A percentile compares a stretch with the other conserved stretches of the same genome.
phyloP scores from a whole-genome alignment of 1,140 invertebrate genomes.

The Bombus pyrosoma region DNA sequence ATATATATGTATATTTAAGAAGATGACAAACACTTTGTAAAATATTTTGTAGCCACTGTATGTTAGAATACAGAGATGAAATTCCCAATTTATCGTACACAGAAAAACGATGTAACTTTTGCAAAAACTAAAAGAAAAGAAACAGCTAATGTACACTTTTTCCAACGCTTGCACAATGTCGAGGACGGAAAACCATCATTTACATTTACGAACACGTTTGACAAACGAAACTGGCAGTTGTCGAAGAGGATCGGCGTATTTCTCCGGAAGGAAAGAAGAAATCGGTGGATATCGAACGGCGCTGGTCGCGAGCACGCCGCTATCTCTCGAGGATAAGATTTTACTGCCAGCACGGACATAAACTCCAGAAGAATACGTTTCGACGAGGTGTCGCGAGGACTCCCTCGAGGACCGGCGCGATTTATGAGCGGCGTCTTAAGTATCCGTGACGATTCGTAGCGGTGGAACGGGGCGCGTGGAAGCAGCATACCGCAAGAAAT shows the following conservation, averaged over 20 bases:
- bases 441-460: conserved; percentile 47
- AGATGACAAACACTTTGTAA: too few relatives aligned
- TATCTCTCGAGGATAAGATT: conserved; percentile 64
- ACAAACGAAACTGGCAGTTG: not conserved
- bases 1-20: too few relatives aligned
- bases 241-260: conserved; percentile 12
- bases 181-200: too few relatives aligned
- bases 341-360: conserved; percentile 62
- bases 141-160: not conserved
- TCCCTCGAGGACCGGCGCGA: conserved; percentile 51
- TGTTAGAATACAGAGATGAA: not conserved
- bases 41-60: not conserved
- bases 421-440: conserved; percentile 58
- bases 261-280: not conserved
- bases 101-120: too few relatives aligned
- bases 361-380: conserved; percentile 63
- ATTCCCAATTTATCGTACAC: not conserved
- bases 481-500: conserved; percentile 48
- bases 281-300: conserved; percentile 25
- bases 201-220: not conserved
- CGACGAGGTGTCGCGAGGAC: conserved; percentile 61
- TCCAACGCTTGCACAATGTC: not conserved
- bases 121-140: too few relatives aligned
- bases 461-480: conserved; percentile 16
- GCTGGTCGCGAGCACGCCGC: conserved; percentile 13